phyloP scores from a whole-genome alignment of 2,113 vertebrate species.

The Nymphicus hollandicus region DNA sequence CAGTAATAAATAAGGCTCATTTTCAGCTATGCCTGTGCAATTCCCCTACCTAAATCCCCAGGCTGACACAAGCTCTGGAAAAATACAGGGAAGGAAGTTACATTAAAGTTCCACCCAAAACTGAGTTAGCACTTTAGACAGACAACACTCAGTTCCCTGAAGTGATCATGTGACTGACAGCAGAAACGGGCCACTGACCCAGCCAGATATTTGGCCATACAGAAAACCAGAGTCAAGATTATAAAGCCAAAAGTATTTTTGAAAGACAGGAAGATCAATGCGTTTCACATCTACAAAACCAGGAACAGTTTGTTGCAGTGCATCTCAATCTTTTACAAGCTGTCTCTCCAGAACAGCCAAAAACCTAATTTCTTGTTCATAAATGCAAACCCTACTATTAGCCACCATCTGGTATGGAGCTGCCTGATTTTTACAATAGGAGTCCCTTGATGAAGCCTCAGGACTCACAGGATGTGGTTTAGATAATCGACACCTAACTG shows the following conservation, averaged over 20 bases:
- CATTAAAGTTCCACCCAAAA: slow-evolving; percentile 58
- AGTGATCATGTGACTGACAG: background rate
- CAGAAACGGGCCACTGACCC: background rate
- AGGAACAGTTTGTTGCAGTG: background rate
- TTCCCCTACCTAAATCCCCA: slow-evolving; percentile 59
- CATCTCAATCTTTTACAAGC: background rate
- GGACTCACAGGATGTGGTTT: background rate
- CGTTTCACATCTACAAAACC: background rate
- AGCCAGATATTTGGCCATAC: background rate
- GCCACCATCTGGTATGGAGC: background rate
- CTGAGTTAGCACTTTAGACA: slow-evolving; percentile 49
- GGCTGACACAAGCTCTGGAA: slow-evolving; percentile 43
- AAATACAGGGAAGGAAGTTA: slow-evolving; percentile 66
- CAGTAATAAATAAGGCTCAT: background rate
- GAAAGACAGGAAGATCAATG: background rate
- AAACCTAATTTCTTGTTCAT: background rate
- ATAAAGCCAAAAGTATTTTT: background rate
- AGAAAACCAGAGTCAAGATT: background rate
- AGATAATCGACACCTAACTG: background rate
- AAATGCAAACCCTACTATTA: background rate
- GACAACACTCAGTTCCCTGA: slow-evolving; percentile 33
- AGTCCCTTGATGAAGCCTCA: background rate
- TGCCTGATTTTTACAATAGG: background rate
- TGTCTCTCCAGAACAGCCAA: background rate
- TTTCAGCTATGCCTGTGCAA: background rate